These are phyloP conservation scores for Chelidonichthys spinosus DNA, from an alignment of 2,797 vertebrate species.

Conservation along the genomic window DNA sequence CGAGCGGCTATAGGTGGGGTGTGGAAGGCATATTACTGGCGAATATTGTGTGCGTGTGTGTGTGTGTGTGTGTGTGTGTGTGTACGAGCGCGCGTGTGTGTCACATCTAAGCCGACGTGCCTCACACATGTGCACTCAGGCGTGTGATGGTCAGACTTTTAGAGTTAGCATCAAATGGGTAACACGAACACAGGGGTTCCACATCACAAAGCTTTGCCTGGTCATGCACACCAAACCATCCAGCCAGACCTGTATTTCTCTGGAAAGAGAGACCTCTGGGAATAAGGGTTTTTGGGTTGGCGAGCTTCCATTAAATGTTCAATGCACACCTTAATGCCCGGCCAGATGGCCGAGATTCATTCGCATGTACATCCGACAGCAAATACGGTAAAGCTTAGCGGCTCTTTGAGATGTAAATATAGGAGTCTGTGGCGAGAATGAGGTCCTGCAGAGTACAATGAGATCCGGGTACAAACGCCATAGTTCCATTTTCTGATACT, in stretches of 20 bases:
- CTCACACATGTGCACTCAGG: constrained; percentile 84
- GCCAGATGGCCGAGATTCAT: constrained; percentile 64
- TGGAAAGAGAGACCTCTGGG: constrained; percentile 60
- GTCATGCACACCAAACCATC: constrained; percentile 72
- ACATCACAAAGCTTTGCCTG: constrained; percentile 75
- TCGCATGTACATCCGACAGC: constrained; percentile 38
- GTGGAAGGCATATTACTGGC: constrained; percentile 73
- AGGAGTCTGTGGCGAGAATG: constrained; percentile 1
- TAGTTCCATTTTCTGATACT: constrained; percentile 77
- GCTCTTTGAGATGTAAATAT: constrained; percentile 62
- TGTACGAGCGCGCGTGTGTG: constrained; percentile 55
- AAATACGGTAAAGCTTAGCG: constrained; percentile 26
- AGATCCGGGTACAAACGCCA: too few species aligned
- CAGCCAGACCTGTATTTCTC: constrained; percentile 66
- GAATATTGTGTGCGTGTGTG: constrained; percentile 63
- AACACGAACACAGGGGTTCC: constrained; percentile 73
- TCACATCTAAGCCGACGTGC: constrained; percentile 78
- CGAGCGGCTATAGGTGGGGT: constrained; percentile 73
- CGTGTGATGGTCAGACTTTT: constrained; percentile 83
- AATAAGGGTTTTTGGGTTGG: constrained; percentile 47
- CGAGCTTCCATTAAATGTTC: constrained; percentile 63
- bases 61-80: constrained; percentile 67
- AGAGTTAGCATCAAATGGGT: constrained; percentile 82
- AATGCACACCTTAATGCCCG: constrained; percentile 58
- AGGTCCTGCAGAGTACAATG: neutral